Percentiles rank a stretch among this genome's conserved stretches.
These are phyloP conservation scores for Macrosiphum euphorbiae DNA, from an alignment of 2,888 invertebrate genomes.

Conservation along the genomic window DNA sequence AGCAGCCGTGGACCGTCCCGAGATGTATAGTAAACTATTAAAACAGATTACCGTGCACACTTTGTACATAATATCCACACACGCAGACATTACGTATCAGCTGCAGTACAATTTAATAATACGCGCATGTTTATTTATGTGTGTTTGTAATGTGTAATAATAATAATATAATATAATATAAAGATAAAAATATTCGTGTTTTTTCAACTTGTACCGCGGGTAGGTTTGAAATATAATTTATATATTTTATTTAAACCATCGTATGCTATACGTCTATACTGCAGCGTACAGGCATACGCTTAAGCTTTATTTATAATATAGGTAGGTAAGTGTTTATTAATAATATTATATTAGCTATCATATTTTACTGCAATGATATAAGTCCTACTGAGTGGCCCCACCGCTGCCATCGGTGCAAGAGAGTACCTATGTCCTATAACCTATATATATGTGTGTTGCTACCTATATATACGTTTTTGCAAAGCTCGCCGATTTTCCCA, in stretches of 20 bases:
- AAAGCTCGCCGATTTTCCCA: background rate
- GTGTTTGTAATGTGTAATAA: background rate
- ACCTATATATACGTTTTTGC: background rate
- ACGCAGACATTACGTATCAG: background rate
- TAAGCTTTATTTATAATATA: background rate
- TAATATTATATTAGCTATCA: too few relatives aligned
- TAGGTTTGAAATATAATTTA: constrained; percentile 9
- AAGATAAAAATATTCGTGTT: background rate
- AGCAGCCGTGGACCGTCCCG: constrained; percentile 12
- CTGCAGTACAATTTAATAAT: background rate
- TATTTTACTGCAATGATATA: too few relatives aligned
- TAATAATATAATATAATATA: background rate
- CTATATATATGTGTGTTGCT: too few relatives aligned
- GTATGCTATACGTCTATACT: background rate
- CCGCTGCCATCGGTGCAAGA: background rate
- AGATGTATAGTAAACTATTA: constrained; percentile 53
- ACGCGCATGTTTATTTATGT: background rate
- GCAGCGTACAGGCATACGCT: background rate
- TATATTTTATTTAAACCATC: background rate
- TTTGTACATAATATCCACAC: constrained; percentile 18
- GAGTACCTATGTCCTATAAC: background rate
- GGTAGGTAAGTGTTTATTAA: background rate
- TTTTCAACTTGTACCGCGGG: background rate
- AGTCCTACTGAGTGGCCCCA: background rate
- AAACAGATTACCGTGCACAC: constrained; percentile 63